Evolutionary conservation across 2,797 vertebrate genomes (phyloP), one percentile per base, ranked within the genome.

Genomic region (Epinephelus malabaricus): DNA sequence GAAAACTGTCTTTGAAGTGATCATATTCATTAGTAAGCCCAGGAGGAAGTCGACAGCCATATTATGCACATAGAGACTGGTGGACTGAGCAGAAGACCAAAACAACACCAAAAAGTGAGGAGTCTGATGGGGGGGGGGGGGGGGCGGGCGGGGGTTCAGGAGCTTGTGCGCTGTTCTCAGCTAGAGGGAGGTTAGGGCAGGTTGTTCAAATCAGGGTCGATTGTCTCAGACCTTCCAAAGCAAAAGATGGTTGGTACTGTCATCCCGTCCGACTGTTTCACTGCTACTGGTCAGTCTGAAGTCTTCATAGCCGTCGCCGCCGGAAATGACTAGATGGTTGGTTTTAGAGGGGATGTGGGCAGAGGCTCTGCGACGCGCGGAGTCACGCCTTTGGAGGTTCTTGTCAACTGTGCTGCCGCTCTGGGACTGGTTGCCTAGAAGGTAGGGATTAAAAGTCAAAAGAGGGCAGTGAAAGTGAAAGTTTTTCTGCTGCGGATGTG

Each of bases 211-310:
- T 17, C 1, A 19, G 38, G 51, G n/a, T 59, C 2, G 1, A 71
- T 46, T 11, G 88, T 73, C 73, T 98, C 96, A 99, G 78, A 98
- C 97, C 89, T 96, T 95, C 98, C 98, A 99, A 10, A 99, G 96
- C 78, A 99, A 95, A 76, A 99, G 96, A 83, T 99, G 98, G 94
- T 99, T 99, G 86, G 98, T 99, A 90, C 98, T 99, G 95, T 99
- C 98, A 0, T 99, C 98, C 66, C 98, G 93, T 64, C 98, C 98
- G 40, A 99, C 97, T 0, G 98, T 98, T 94, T 99, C 98, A 2
- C 97, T 99, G 96, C 98, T 98, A 90, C 95, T 94, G 87, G 97
- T 98, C 88, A 99, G 96, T 55, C 98, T 94, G 94, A 99, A 99
- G 89, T 99, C 98, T 93, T 99, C 98, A 3, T 98, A 99, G 54